Evolutionary conservation across 1,140 invertebrate species (phyloP).

Genomic region (Cotesia vestalis): DNA sequence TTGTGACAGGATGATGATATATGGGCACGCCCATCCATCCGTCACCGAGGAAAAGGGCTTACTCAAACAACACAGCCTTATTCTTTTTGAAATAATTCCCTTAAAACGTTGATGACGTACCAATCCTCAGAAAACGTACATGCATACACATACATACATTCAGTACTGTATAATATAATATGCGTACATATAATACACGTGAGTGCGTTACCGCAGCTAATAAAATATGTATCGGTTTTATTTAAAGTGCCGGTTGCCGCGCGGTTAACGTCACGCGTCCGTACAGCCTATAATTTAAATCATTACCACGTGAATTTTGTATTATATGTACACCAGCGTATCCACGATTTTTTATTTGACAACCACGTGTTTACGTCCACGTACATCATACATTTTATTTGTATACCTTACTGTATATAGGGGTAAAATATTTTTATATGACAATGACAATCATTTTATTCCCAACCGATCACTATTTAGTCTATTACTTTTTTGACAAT

Average conservation of each 20-base stretch:
- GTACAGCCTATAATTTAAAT: constrained; percentile 49
- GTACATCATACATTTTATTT: no score
- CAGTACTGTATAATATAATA: background rate
- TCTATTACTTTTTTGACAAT: background rate
- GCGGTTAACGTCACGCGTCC: constrained; percentile 38
- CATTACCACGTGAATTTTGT: constrained; percentile 33
- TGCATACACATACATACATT: no score
- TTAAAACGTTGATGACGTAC: constrained; percentile 3
- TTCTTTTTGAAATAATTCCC: background rate
- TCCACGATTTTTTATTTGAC: constrained; percentile 8
- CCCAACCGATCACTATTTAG: no score
- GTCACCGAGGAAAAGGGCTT: constrained; percentile 34
- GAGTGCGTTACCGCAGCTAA: constrained; percentile 29
- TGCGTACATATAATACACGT: constrained; percentile 5
- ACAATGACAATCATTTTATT: no score
- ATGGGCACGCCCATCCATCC: constrained; percentile 48
- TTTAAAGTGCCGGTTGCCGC: constrained; percentile 47
- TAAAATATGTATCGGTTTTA: constrained; percentile 53
- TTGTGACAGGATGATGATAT: constrained; percentile 46
- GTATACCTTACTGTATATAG: no score
- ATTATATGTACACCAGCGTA: no score
- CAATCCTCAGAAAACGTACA: no score
- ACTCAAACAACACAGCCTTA: background rate
- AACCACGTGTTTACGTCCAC: background rate
- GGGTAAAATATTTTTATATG: no score